These are phyloP conservation scores for Ciconia nigra DNA, from an alignment of 2,797 vertebrate genomes.

Conservation along the genomic window DNA sequence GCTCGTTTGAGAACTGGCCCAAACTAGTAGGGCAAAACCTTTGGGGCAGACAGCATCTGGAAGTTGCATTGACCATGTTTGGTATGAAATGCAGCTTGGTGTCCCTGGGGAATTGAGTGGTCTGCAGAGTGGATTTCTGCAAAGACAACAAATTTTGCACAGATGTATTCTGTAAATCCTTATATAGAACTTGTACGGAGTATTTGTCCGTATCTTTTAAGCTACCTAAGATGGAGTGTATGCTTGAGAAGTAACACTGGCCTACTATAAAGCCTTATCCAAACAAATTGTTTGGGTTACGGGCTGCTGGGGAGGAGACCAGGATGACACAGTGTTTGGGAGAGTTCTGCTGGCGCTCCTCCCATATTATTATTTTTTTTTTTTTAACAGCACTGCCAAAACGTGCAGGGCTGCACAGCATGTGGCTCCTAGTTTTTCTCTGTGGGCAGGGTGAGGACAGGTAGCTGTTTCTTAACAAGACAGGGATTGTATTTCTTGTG, in stretches of 20 bases:
- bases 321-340: constrained; percentile 28
- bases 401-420: constrained; percentile 45
- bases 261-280: neutral
- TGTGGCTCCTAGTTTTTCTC: neutral
- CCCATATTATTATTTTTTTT: neutral
- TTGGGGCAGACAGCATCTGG: constrained; percentile 29
- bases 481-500: constrained; percentile 29
- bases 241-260: neutral
- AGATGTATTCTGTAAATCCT: neutral
- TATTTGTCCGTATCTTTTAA: neutral
- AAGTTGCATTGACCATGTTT: constrained; percentile 30
- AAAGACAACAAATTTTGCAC: constrained; percentile 5
- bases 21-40: constrained; percentile 17
- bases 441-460: neutral
- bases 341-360: constrained; percentile 21
- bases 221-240: neutral
- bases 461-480: constrained; percentile 44
- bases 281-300: constrained; percentile 49
- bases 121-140: neutral
- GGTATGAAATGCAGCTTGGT: constrained; percentile 24
- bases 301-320: neutral
- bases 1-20: constrained; percentile 12
- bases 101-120: neutral
- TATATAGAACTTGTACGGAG: neutral
- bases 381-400: neutral